Conservation (phyloP, 1,140 invertebrate species). For the Ceratina japonica region DNA sequence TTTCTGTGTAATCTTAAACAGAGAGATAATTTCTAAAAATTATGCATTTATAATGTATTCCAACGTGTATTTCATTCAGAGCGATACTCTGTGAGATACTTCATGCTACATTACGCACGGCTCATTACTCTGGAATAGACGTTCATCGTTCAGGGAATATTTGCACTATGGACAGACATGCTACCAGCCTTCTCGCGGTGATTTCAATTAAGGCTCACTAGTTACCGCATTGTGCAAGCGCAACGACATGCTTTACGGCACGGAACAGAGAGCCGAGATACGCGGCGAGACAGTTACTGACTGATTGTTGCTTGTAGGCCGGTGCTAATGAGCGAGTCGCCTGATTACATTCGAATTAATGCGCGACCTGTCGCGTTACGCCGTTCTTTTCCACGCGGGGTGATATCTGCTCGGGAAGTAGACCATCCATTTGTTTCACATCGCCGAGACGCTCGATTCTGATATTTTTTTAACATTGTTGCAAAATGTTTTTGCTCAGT, state of each 20-base stretch:
- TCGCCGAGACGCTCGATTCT: background rate
- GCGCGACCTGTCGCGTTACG: background rate
- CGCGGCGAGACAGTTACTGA: background rate
- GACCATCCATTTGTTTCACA: conserved; percentile 10
- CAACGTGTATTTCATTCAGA: no score
- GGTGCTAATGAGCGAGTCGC: conserved; percentile 30
- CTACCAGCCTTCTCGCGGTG: conserved; percentile 21
- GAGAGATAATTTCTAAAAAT: no score
- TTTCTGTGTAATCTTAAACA: no score
- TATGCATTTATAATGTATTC: no score
- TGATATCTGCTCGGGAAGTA: background rate
- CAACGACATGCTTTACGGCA: conserved; percentile 8
- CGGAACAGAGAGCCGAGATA: background rate
- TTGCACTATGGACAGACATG: background rate
- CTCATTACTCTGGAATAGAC: background rate
- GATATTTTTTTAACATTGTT: background rate
- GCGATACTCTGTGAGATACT: no score
- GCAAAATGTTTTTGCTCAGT: background rate
- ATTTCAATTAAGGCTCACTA: conserved; percentile 22
- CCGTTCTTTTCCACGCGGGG: background rate
- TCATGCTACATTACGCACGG: no score
- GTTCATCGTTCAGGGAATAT: background rate
- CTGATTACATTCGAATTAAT: conserved; percentile 40
- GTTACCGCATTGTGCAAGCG: conserved; percentile 17
- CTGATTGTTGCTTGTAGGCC: conserved; percentile 12